These are phyloP conservation scores for Brachyhypopomus gauderio DNA, from an alignment of 2,113 vertebrate species.

Conservation along the genomic window DNA sequence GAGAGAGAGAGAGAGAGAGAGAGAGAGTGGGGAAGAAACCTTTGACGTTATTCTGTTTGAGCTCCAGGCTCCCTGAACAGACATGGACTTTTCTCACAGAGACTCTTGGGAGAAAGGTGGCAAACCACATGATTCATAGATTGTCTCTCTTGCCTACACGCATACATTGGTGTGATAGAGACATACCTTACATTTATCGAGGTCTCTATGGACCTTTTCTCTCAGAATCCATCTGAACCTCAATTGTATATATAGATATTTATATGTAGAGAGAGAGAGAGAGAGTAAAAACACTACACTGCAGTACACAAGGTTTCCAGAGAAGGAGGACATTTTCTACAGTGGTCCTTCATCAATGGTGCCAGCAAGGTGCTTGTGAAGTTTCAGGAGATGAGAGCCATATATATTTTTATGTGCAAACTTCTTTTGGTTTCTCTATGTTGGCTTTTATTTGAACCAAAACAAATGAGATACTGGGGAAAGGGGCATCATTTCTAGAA, in stretches of 20 bases:
- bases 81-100: conserved; percentile 1
- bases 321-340: no score
- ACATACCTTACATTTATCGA: neutral
- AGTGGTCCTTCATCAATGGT: no score
- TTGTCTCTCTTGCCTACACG: neutral
- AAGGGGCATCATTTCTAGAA: neutral
- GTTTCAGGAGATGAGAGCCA: no score
- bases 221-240: neutral
- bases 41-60: neutral
- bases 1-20: neutral
- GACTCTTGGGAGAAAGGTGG: conserved; percentile 10
- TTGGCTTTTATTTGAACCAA: neutral
- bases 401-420: no score
- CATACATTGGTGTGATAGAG: neutral
- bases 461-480: neutral
- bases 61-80: neutral
- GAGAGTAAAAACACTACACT: no score
- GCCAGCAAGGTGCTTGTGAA: no score
- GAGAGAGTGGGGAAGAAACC: neutral
- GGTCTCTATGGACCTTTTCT: conserved; percentile 4
- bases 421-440: neutral
- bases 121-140: conserved; percentile 21
- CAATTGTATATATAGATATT: neutral
- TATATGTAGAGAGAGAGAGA: no score
- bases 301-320: no score